These are phyloP conservation scores for Scaptomyza caliginosa DNA, from an alignment of 2,888 invertebrate species.

Conservation along the genomic window DNA sequence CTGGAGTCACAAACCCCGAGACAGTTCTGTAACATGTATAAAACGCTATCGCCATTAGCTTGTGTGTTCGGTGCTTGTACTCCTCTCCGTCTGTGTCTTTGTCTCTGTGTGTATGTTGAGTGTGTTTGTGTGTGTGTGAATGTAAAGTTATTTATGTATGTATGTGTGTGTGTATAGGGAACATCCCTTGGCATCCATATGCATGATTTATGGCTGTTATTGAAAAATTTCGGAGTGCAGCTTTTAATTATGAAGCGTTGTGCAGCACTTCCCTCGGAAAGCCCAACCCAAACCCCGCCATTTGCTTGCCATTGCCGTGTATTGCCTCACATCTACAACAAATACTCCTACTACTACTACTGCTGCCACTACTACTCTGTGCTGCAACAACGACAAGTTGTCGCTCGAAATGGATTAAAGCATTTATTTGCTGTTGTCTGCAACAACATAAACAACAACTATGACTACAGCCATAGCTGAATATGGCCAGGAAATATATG, in stretches of 20 bases:
- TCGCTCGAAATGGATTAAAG: conserved; percentile 33
- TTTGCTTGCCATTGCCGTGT: neutral
- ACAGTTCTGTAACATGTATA: neutral
- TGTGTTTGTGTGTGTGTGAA: conserved; percentile 4
- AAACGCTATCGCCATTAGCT: conserved; percentile 22
- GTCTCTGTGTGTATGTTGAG: conserved; percentile 1
- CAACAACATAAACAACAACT: neutral
- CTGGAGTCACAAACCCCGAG: neutral
- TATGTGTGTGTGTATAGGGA: conserved; percentile 20
- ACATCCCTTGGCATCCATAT: conserved; percentile 80
- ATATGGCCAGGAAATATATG: conserved; percentile 47
- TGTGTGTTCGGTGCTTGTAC: conserved; percentile 18
- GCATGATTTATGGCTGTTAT: conserved; percentile 83
- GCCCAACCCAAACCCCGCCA: neutral
- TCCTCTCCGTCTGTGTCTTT: conserved; percentile 1
- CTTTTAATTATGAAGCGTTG: conserved; percentile 79
- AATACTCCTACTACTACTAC: conserved; percentile 8
- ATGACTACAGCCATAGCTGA: conserved; percentile 24
- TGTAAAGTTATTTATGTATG: conserved; percentile 78
- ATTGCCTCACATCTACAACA: conserved; percentile 3
- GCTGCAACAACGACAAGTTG: conserved; percentile 29
- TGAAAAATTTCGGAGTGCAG: conserved; percentile 81
- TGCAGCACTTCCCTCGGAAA: conserved; percentile 19
- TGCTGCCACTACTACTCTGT: conserved; percentile 22
- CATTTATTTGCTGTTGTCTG: conserved; percentile 33